Evolutionary conservation across 2,113 vertebrate genomes (phyloP).

Genomic region (Octodon degus): DNA sequence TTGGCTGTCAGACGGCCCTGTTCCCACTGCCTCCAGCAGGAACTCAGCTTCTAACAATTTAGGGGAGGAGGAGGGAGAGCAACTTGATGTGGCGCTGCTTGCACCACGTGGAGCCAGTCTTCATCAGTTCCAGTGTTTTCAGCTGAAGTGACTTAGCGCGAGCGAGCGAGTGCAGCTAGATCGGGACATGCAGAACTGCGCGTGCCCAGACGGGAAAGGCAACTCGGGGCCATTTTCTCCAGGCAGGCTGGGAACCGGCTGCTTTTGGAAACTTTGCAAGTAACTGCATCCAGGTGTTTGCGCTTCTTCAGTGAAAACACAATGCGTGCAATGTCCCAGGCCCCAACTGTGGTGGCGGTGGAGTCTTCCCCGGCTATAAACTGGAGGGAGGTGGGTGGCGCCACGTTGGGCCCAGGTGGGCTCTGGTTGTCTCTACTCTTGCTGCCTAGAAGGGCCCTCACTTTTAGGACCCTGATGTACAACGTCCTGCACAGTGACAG

Average conservation of each 20-base stretch:
- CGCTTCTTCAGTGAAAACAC: not conserved
- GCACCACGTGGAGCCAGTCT: not conserved
- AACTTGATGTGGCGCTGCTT: not conserved
- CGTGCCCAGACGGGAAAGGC: not conserved
- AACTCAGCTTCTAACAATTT: not conserved
- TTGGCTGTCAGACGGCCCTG: not conserved
- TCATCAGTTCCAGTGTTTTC: not conserved
- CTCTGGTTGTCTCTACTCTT: not conserved
- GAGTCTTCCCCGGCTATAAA: not conserved
- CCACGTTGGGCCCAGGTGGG: not conserved
- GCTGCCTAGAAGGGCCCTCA: not conserved
- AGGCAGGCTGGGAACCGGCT: not conserved
- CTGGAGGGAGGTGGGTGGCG: too few relatives aligned
- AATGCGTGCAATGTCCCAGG: not conserved
- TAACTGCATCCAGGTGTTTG: not conserved
- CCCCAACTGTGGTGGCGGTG: not conserved
- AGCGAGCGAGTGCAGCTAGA: not conserved
- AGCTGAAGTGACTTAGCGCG: not conserved
- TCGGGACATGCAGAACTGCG: not conserved
- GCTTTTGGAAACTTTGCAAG: conserved; percentile 30
- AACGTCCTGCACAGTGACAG: not conserved
- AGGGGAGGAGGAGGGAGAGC: not conserved
- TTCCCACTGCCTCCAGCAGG: not conserved
- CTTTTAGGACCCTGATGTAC: conserved; percentile 2
- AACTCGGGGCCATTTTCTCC: not conserved